Evolutionary conservation across 2,888 invertebrate genomes (phyloP), one percentile per base, ranked within the genome.

Genomic region (Willowsia nigromaculata): DNA sequence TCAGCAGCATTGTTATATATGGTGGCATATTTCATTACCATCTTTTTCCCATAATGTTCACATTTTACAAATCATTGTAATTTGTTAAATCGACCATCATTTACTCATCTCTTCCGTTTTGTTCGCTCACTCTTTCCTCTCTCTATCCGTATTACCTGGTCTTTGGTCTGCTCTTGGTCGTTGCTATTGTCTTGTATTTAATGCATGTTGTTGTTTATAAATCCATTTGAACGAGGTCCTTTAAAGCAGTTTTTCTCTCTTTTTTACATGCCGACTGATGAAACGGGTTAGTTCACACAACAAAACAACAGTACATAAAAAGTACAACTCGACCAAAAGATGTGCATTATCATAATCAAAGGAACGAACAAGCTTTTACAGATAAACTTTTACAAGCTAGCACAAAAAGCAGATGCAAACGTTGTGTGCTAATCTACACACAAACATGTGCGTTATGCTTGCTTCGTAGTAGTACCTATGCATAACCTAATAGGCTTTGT

Each of bases 1-100:
- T n/a, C 11, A 40, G 13, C 25, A 80, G 13, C 4, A 2, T 27
- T 74, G 56, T 50, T 25, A 33, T 11, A 22, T 40, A 47, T 78
- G 50, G 83, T 83, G 88, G 86, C 86, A 86, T 80, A 68, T 81
- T 85, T 85, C 85, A 85, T 85, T 85, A 78, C 78, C 85, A 78
- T 76, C 76, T 85, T 85, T 87, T 87, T 50, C 86, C 87, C 87
- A 74, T 82, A 87, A 86, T 86, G 68, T 40, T 81, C 59, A 27
- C 59, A 68, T 81, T 87, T 71, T 74, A 71, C 87, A 87, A 87
- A 87, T 87, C 87, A 87, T 87, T 87, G 81, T 87, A 87, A 87
- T 87, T 88, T 88, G 76, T 83, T 88, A 88, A 82, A 88, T 88
- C 88, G 88, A 80, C 88, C 82, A 83, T 88, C 88, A 83, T 88